Evolutionary conservation across 2,888 invertebrate species (phyloP), one percentile per base, ranked within the genome.

Genomic region (Colletes collaris): DNA sequence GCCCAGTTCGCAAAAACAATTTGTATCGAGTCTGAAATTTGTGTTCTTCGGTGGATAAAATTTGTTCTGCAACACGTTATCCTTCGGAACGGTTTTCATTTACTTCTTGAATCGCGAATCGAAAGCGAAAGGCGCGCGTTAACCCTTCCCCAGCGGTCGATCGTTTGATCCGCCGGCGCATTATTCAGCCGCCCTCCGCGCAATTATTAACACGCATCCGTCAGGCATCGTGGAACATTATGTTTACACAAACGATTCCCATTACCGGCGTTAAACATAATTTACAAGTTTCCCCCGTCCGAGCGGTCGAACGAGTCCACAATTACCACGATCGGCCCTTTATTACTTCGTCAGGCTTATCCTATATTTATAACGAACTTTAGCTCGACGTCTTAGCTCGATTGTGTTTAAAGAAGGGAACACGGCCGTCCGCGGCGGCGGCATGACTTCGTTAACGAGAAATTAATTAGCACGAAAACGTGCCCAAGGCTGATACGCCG

Each of bases 341-440:
- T 73, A 83, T 67, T 69, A 73, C 78, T 67, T 70, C 70, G 77
- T 73, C 81, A 76, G 60, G 69, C 73, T 81, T 73, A 81, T 77
- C 76, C 56, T 65, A 59, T 73, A 64, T 72, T 59, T 66, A 59
- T 79, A 82, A 84, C 76, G 66, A 84, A 84, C 72, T 84, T 27
- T 77, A 72, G 7, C 55, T 27, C 68, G 56, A 63, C 76, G 59
- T 75, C 76, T 49, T 75, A 53, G 71, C 79, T 67, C 76, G 79
- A 69, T 84, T 82, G 79, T 79, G 68, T 65, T 71, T 82, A 78
- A 84, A 82, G 84, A 84, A 84, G 69, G 69, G 76, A 68, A 59
- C 72, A 66, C 50, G 53, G 40, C 67, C 13, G 68, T 58, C 66
- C 62, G 13, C 37, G 53, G 55, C 49, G 59, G 40, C 81, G 40